These are phyloP conservation scores for Bryconaethiops microstoma DNA, from an alignment of 2,797 vertebrate species.

Conservation along the genomic window DNA sequence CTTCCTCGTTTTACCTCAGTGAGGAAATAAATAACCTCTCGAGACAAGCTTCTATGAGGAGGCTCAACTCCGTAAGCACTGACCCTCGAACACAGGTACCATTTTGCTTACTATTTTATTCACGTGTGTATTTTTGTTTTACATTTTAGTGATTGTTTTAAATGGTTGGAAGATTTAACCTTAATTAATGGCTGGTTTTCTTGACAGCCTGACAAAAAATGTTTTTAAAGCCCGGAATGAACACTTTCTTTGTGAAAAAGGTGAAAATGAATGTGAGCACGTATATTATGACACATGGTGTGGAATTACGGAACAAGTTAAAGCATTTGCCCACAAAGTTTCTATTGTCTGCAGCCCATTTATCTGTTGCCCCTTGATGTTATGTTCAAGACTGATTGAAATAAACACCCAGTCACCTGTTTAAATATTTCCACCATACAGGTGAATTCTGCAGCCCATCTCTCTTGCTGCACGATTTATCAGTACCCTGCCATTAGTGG, in stretches of 20 bases:
- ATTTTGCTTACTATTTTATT: neutral
- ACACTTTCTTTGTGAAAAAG: neutral
- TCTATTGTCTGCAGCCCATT: slow-evolving; percentile 1
- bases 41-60: slow-evolving; percentile 77
- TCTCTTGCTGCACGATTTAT: too few species aligned
- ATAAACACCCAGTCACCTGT: neutral
- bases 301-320: slow-evolving; percentile 7
- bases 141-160: neutral
- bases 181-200: neutral
- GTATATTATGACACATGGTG: slow-evolving; percentile 17
- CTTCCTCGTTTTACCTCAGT: slow-evolving; percentile 60
- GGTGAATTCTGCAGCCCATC: neutral
- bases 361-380: neutral
- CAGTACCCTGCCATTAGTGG: neutral
- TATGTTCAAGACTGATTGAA: neutral
- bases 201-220: neutral
- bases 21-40: slow-evolving; percentile 78
- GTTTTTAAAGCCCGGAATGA: neutral
- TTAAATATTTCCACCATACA: neutral
- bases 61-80: slow-evolving; percentile 78
- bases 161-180: neutral
- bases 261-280: neutral
- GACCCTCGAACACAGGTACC: slow-evolving; percentile 75
- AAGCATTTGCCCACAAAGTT: slow-evolving; percentile 16
- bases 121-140: neutral